phyloP scores from a whole-genome alignment of 2,113 vertebrate species.

The Turdus rufiventris region DNA sequence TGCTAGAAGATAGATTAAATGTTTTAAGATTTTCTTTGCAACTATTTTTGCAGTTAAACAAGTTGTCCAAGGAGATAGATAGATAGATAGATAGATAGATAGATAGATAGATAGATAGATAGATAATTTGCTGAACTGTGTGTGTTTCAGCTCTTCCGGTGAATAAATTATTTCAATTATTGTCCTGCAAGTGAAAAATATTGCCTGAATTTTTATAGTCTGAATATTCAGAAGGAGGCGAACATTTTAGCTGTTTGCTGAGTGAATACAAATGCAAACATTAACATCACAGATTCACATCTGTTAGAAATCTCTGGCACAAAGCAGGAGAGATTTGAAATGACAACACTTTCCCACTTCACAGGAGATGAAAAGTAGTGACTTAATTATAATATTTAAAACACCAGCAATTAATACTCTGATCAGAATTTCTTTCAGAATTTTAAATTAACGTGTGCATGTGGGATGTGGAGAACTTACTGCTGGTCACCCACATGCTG shows the following conservation, averaged over 20 bases:
- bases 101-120: neutral
- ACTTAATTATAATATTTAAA: slow-evolving; percentile 9
- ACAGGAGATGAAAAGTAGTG: neutral
- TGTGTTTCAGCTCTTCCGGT: neutral
- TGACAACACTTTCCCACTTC: neutral
- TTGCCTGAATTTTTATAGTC: neutral
- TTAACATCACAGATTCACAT: slow-evolving; percentile 16
- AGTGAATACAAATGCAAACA: slow-evolving; percentile 45
- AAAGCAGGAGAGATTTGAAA: slow-evolving; percentile 7
- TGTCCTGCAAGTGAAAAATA: slow-evolving; percentile 12
- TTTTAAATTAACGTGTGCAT: neutral
- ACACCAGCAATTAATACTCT: neutral
- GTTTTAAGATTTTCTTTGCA: neutral
- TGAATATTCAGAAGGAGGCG: slow-evolving; percentile 46
- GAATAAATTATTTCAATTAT: slow-evolving; percentile 37
- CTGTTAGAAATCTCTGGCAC: neutral
- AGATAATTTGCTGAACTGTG: neutral
- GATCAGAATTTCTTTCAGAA: neutral
- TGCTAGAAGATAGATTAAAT: neutral
- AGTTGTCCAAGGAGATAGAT: neutral
- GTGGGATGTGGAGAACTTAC: neutral
- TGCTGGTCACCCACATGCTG: neutral
- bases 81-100: neutral
- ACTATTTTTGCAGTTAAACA: neutral
- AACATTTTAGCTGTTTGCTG: neutral